These are phyloP conservation scores for Heliopora coerulea DNA, from an alignment of 92 coral and sea anemone genomes.

Conservation along the genomic window DNA sequence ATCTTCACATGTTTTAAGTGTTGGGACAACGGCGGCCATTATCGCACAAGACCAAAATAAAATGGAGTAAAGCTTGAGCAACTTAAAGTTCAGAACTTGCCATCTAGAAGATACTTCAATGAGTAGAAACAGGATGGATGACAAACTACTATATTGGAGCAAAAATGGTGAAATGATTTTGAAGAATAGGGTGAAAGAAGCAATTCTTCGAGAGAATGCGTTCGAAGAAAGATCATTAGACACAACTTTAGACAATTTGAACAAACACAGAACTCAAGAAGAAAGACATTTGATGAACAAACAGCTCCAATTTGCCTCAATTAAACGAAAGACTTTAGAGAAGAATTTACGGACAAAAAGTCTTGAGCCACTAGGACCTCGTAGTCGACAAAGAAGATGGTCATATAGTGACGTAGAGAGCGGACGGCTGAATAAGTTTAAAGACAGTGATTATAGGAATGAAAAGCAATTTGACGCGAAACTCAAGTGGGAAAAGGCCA, in stretches of 20 bases:
- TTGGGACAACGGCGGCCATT: too few species aligned
- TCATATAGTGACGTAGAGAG: not conserved
- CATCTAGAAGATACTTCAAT: not conserved
- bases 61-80: not conserved
- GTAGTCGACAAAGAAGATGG: not conserved
- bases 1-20: too few species aligned
- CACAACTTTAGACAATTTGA: slow-evolving; percentile 23
- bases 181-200: slow-evolving; percentile 78
- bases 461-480: slow-evolving; percentile 7
- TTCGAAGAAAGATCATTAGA: slow-evolving; percentile 84
- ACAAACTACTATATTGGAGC: slow-evolving; percentile 41
- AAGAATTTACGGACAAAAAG: too few species aligned
- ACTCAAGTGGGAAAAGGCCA: slow-evolving; percentile 26
- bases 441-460: not conserved
- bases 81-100: not conserved
- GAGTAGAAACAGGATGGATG: slow-evolving; percentile 1
- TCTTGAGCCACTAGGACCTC: not conserved
- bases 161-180: slow-evolving; percentile 91
- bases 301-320: slow-evolving; percentile 24
- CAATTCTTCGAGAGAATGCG: slow-evolving; percentile 85
- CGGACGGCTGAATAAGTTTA: not conserved
- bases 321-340: not conserved
- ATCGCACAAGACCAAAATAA: too few species aligned
- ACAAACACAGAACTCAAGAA: slow-evolving; percentile 20
- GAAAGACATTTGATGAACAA: slow-evolving; percentile 24